Evolutionary conservation across 2,797 vertebrate genomes (phyloP).

Genomic region (Diplodus puntazzo): DNA sequence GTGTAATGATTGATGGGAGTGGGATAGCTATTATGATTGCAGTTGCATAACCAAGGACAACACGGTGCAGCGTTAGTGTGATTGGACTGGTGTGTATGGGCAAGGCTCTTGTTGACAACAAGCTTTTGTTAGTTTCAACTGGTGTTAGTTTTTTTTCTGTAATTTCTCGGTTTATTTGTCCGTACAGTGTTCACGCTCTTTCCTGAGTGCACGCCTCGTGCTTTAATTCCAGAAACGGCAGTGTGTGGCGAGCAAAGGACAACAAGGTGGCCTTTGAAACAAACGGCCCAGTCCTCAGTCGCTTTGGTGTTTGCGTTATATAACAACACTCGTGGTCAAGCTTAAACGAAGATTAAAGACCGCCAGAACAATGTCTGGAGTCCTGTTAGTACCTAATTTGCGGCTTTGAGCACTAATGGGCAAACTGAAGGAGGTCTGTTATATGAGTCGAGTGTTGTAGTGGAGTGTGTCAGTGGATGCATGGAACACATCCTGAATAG

Average conservation of each 20-base stretch:
- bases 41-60: conserved; percentile 65
- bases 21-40: conserved; percentile 50
- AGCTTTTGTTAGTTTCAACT: neutral
- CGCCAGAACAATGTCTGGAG: conserved; percentile 30
- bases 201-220: neutral
- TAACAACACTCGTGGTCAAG: conserved; percentile 34
- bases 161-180: neutral
- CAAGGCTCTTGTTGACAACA: conserved; percentile 27
- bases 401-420: conserved; percentile 18
- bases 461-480: conserved; percentile 1
- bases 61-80: conserved; percentile 14
- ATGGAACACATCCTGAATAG: too few species aligned
- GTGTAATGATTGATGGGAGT: conserved; percentile 64
- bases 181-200: neutral
- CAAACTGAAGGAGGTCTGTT: conserved; percentile 21
- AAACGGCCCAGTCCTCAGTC: conserved; percentile 9
- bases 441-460: conserved; percentile 7
- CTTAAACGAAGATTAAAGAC: conserved; percentile 32
- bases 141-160: neutral
- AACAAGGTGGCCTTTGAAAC: conserved; percentile 10
- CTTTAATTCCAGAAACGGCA: conserved; percentile 28
- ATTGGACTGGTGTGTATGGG: conserved; percentile 7
- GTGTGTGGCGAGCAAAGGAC: conserved; percentile 12
- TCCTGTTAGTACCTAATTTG: conserved; percentile 28
- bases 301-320: conserved; percentile 36